A percentile compares a stretch with the other conserved stretches of the same genome.
phyloP scores from a whole-genome alignment of 1,140 invertebrate genomes.

The Andrena cerasifolii region DNA sequence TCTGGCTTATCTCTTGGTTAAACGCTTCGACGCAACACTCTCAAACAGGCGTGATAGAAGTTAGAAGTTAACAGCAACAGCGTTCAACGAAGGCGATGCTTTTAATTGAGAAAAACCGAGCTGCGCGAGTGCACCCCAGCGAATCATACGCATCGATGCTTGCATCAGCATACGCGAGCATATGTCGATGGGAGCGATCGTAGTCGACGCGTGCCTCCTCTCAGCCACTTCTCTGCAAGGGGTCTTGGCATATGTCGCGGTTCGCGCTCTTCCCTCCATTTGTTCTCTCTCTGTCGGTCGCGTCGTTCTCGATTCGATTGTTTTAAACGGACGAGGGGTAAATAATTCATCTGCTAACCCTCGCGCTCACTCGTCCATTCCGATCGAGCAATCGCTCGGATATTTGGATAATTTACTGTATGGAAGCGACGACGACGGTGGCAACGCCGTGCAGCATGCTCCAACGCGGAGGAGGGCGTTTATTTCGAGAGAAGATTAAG shows the following conservation, averaged over 20 bases:
- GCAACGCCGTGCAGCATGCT: slow-evolving; percentile 6
- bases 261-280: slow-evolving; percentile 2
- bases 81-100: slow-evolving; percentile 15
- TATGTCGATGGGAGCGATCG: slow-evolving; percentile 50
- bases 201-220: slow-evolving; percentile 1
- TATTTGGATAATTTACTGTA: no score
- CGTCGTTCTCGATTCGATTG: slow-evolving; percentile 42
- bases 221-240: neutral
- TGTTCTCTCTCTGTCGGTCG: neutral
- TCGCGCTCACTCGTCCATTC: neutral
- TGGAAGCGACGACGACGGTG: no score
- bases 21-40: neutral
- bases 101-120: slow-evolving; percentile 34
- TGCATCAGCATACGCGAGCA: slow-evolving; percentile 14
- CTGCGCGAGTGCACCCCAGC: slow-evolving; percentile 24
- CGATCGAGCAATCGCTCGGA: slow-evolving; percentile 6
- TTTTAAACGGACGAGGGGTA: slow-evolving; percentile 26
- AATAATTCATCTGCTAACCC: slow-evolving; percentile 28
- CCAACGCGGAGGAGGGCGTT: slow-evolving; percentile 43
- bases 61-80: no score
- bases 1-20: slow-evolving; percentile 8
- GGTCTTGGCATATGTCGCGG: slow-evolving; percentile 24
- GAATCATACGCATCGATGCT: slow-evolving; percentile 48
- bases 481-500: slow-evolving; percentile 67
- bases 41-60: no score